These are phyloP conservation scores for Plodia interpunctella DNA, from an alignment of 1,140 invertebrate genomes.

Conservation along the genomic window DNA sequence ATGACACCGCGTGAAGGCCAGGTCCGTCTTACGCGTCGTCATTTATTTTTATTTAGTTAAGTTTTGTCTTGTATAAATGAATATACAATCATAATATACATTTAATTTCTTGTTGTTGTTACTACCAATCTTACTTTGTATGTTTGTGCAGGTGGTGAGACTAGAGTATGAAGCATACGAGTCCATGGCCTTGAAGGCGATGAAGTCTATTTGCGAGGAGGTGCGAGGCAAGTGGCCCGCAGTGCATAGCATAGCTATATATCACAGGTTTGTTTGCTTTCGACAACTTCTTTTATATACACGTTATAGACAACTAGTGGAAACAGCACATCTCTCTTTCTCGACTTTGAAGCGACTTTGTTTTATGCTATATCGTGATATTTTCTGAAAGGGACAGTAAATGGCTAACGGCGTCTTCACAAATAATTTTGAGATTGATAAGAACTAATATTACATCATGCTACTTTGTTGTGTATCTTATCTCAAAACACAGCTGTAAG, in stretches of 20 bases:
- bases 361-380: too few species aligned
- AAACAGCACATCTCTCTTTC: too few species aligned
- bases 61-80: too few species aligned
- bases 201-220: conserved; percentile 87
- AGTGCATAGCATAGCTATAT: conserved; percentile 87
- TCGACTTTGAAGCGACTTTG: too few species aligned
- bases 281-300: too few species aligned
- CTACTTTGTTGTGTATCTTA: background rate
- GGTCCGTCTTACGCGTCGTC: too few species aligned
- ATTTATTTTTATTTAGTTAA: too few species aligned
- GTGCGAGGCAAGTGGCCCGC: conserved; percentile 84
- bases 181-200: conserved; percentile 91
- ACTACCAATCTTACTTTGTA: too few species aligned
- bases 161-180: conserved; percentile 97
- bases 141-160: conserved; percentile 79
- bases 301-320: too few species aligned
- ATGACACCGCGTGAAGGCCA: too few species aligned
- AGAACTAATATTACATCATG: background rate
- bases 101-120: conserved; percentile 11
- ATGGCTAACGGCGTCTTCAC: background rate
- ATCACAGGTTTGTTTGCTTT: conserved; percentile 80
- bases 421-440: background rate
- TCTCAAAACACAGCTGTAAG: too few species aligned
- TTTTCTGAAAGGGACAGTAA: background rate
- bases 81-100: background rate